These are phyloP conservation scores for Furcifer pardalis DNA, from an alignment of 2,797 vertebrate genomes.

Conservation along the genomic window DNA sequence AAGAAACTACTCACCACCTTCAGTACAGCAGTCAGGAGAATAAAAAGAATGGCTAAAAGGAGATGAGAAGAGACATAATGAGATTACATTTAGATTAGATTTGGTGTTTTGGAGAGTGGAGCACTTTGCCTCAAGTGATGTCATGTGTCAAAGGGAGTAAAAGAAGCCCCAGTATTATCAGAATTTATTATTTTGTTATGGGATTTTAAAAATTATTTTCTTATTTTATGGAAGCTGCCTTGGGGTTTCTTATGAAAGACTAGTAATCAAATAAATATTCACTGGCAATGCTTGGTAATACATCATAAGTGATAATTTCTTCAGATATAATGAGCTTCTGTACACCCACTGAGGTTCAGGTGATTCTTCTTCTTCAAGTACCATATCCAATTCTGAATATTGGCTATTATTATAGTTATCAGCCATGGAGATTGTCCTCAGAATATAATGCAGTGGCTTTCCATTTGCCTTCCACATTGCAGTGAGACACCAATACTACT, in stretches of 20 bases:
- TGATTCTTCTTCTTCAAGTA: too few species aligned
- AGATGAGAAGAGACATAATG: not conserved
- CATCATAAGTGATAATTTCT: too few species aligned
- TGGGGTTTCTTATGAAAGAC: not conserved
- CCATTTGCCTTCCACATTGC: too few species aligned
- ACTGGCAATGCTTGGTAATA: not conserved
- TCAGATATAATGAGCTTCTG: too few species aligned
- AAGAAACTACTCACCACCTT: not conserved
- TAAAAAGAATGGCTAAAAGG: not conserved
- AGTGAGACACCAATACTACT: too few species aligned
- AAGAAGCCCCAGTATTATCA: not conserved
- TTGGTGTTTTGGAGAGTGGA: not conserved
- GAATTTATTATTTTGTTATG: too few species aligned
- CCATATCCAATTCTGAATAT: too few species aligned
- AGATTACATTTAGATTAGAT: not conserved
- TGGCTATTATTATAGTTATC: too few species aligned
- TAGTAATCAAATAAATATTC: not conserved
- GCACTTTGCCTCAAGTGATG: not conserved
- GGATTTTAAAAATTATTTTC: too few species aligned
- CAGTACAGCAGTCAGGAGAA: not conserved
- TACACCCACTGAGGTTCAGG: not conserved
- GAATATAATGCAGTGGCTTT: too few species aligned
- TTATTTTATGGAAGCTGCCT: not conserved
- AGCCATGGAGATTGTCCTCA: too few species aligned
- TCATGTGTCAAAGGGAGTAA: not conserved